phyloP scores from a whole-genome alignment of 2,888 invertebrate genomes.

The Nemapogon koenigi region DNA sequence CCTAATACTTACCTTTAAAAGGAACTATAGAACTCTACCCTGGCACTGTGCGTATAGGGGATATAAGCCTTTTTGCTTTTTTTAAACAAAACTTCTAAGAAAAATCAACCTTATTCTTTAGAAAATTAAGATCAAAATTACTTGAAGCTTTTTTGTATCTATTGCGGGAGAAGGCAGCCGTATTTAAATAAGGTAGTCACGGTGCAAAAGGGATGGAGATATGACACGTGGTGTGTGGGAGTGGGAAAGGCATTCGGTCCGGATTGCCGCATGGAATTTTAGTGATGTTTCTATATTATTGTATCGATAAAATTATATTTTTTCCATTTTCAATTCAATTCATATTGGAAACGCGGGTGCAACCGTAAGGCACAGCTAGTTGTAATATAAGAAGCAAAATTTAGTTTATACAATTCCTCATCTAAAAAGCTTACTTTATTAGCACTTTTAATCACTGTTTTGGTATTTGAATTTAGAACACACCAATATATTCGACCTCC shows the following conservation, averaged over 20 bases:
- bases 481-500: too few species aligned
- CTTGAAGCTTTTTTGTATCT: constrained; percentile 16
- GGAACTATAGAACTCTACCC: constrained; percentile 1
- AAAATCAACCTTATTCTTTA: constrained; percentile 24
- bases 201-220: constrained; percentile 34
- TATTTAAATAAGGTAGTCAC: constrained; percentile 62
- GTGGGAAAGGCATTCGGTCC: constrained; percentile 33
- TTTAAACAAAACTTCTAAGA: constrained; percentile 19
- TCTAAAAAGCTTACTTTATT: too few species aligned
- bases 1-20: neutral
- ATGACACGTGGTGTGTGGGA: constrained; percentile 28
- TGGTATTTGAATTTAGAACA: too few species aligned
- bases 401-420: too few species aligned
- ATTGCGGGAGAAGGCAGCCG: constrained; percentile 42
- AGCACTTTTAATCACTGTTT: too few species aligned
- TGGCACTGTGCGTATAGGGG: constrained; percentile 25
- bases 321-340: constrained; percentile 6
- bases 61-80: constrained; percentile 43
- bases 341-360: constrained; percentile 14
- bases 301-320: constrained; percentile 22
- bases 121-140: constrained; percentile 26
- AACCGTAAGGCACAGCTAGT: too few species aligned
- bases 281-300: constrained; percentile 28
- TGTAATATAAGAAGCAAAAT: constrained; percentile 18
- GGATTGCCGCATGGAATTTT: constrained; percentile 46